These are phyloP conservation scores for Exaiptasia diaphana DNA, from an alignment of 64 coral and sea anemone genomes.

Conservation along the genomic window DNA sequence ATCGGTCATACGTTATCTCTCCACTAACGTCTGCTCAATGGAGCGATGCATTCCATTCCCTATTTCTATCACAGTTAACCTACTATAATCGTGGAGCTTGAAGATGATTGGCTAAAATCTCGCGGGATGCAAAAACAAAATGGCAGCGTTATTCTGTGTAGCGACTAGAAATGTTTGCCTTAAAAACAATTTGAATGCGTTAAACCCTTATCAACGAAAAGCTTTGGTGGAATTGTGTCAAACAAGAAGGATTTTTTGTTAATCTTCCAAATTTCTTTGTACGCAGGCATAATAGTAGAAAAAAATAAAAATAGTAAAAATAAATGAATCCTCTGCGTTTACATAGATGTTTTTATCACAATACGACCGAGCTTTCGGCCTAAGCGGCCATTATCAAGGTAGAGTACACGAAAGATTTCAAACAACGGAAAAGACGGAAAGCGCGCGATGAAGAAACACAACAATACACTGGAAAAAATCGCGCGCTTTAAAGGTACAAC, in stretches of 20 bases:
- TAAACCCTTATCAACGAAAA: constrained; percentile 15
- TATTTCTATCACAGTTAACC: not conserved
- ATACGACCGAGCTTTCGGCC: no score
- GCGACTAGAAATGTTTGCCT: not conserved
- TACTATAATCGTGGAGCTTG: not conserved
- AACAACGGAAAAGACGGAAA: no score
- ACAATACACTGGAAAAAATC: no score
- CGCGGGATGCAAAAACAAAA: not conserved
- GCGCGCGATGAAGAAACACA: no score
- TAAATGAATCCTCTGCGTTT: not conserved
- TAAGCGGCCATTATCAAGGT: no score
- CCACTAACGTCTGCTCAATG: constrained; percentile 1
- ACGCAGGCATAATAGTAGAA: no score
- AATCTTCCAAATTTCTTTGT: no score
- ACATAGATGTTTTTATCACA: no score
- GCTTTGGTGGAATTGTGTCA: not conserved
- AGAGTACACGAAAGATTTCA: no score
- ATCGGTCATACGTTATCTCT: not conserved
- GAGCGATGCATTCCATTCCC: not conserved
- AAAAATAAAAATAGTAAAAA: no score
- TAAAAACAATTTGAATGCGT: not conserved
- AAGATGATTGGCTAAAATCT: not conserved
- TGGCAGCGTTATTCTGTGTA: not conserved
- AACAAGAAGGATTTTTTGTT: constrained; percentile 29
- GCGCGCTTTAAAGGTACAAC: no score